Evolutionary conservation across 2,797 vertebrate genomes (phyloP).

Genomic region (Ceryle rudis): DNA sequence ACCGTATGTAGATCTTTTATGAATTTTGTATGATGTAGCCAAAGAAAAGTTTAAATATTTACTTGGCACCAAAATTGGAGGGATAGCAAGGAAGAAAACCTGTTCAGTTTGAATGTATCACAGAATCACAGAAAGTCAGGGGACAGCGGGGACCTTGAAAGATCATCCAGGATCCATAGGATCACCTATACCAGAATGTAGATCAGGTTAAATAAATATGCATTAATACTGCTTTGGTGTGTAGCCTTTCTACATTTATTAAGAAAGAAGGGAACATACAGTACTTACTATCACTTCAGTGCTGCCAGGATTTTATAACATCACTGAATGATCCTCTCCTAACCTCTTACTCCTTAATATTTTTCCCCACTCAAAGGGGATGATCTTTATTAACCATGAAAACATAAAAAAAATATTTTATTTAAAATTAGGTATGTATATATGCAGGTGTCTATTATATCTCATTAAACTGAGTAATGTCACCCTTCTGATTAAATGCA

Average conservation of each 20-base stretch:
- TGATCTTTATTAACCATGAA: conserved; percentile 67
- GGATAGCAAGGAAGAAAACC: background rate
- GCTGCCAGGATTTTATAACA: conserved; percentile 42
- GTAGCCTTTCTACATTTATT: background rate
- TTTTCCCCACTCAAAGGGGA: conserved; percentile 17
- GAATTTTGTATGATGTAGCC: background rate
- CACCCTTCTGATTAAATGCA: conserved; percentile 69
- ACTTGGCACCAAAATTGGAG: background rate
- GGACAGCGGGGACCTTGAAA: too few relatives aligned
- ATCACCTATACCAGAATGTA: background rate
- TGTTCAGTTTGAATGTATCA: background rate
- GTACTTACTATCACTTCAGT: background rate
- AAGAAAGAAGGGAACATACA: conserved; percentile 35
- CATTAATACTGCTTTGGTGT: background rate
- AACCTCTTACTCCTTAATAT: conserved; percentile 25
- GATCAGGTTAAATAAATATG: background rate
- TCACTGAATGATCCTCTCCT: background rate
- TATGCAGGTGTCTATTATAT: conserved; percentile 65
- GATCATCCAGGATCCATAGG: too few relatives aligned
- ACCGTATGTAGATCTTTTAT: background rate
- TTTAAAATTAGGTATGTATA: conserved; percentile 69
- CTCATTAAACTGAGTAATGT: conserved; percentile 74
- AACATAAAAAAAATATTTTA: conserved; percentile 72
- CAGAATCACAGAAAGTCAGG: too few relatives aligned
- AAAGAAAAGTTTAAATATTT: background rate